Evolutionary conservation across 2,888 invertebrate genomes (phyloP).

Genomic region (Ectropis crepuscularia): DNA sequence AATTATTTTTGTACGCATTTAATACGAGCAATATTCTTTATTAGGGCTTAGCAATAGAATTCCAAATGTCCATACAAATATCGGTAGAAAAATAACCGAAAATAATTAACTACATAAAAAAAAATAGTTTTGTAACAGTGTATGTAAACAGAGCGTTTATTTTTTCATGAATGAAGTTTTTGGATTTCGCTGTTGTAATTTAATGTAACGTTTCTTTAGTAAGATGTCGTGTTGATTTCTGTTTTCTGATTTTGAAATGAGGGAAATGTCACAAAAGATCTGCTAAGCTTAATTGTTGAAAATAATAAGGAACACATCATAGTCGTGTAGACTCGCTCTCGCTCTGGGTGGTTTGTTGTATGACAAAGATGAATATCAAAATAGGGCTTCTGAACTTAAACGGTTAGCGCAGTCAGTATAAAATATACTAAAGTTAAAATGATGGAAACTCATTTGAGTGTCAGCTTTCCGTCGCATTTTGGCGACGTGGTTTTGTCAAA

Average conservation of each 20-base stretch:
- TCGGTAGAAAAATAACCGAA: slow-evolving; percentile 52
- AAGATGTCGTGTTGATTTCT: slow-evolving; percentile 16
- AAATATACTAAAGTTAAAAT: too few relatives aligned
- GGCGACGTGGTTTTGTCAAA: too few relatives aligned
- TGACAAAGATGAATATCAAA: too few relatives aligned
- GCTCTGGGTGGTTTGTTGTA: too few relatives aligned
- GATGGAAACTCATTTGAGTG: too few relatives aligned
- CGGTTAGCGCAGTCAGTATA: too few relatives aligned
- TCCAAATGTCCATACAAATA: slow-evolving; percentile 68
- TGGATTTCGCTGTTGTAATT: slow-evolving; percentile 47
- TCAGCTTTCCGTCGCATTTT: too few relatives aligned
- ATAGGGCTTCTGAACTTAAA: too few relatives aligned
- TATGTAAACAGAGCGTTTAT: slow-evolving; percentile 70
- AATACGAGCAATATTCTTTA: slow-evolving; percentile 24
- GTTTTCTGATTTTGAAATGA: slow-evolving; percentile 1
- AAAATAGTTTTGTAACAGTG: slow-evolving; percentile 71
- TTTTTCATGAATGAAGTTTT: slow-evolving; percentile 71
- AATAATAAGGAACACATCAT: too few relatives aligned
- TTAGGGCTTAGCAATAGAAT: slow-evolving; percentile 27
- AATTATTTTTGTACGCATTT: slow-evolving; percentile 25
- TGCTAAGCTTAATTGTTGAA: neutral
- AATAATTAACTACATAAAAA: slow-evolving; percentile 38
- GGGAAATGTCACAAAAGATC: slow-evolving; percentile 23
- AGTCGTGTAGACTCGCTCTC: too few relatives aligned
- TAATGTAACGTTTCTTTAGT: slow-evolving; percentile 37